Base-by-base conservation (phyloP, 1,140 invertebrate genomes). In the Phocides pigmalion region DNA sequence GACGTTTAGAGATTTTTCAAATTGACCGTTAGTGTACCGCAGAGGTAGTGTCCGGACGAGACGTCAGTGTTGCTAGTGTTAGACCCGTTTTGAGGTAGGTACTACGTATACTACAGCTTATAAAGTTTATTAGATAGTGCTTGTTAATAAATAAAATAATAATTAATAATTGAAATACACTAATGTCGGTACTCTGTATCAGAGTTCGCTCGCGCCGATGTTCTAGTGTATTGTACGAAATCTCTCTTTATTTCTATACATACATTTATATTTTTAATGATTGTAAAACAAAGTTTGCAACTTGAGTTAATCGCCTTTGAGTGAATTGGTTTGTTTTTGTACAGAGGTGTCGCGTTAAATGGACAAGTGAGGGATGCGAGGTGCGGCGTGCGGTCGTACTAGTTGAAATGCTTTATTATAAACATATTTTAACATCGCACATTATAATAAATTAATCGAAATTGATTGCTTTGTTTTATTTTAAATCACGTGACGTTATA, bases 401-500 rank as follows among this genome's bases (percentile, higher is more conserved):
- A 73, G 81, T 82, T 81, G 76, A 85, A 80, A 88, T 86, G 87
- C 87, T 91, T 89, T 87, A 87, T 87, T 82, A 81, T 90, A 89
- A 89, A 89, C 81, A 83, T 90, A 88, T 90, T 89, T 88, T 91
- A 91, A 91, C 87, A 89, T 87, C 87, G 89, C 89, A 91, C 89
- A 91, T 87, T 86, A 87, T 89, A 89, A 91, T 91, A 91, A 91
- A 91, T 91, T 89, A 89, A 91, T 89, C 85, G 79, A 87, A 91
- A 89, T 82, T 86, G 76, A 69, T 58, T 50, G 19, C 15, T 11
- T 70, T 72, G 62, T 81, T 80, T 84, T 79, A 77, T 83, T 82
- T 73, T 11, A 47, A 22, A 6, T 9, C 9, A n/a, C n/a, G n/a
- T n/a, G n/a, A n/a, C n/a, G n/a, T n/a, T n/a, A n/a, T n/a, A n/a